These are phyloP conservation scores for Phaetusa simplex DNA, from an alignment of 2,113 vertebrate species.

Conservation along the genomic window DNA sequence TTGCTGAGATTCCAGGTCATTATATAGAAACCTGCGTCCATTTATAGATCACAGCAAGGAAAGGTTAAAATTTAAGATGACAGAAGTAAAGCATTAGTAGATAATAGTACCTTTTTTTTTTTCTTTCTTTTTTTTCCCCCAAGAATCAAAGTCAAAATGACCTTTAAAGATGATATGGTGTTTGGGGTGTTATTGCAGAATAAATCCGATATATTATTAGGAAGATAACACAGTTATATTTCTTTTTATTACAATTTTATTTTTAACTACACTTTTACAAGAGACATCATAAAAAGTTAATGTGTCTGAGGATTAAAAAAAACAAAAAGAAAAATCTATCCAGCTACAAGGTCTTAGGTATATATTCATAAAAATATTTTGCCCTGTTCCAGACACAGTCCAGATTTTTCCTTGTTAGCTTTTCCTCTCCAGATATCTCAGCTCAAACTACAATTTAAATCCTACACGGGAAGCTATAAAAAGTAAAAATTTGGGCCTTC, in stretches of 20 bases:
- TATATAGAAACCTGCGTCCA: background rate
- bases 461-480: background rate
- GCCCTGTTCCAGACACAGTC: background rate
- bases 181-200: background rate
- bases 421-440: background rate
- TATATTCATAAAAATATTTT: background rate
- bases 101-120: background rate
- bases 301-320: background rate
- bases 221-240: background rate
- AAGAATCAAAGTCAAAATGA: background rate
- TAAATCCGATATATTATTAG: background rate
- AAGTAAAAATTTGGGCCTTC: background rate
- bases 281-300: conserved; percentile 2
- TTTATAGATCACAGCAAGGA: background rate
- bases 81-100: background rate
- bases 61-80: conserved; percentile 18
- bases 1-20: conserved; percentile 27
- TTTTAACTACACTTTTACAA: conserved; percentile 27
- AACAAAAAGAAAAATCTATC: background rate
- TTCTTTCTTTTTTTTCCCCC: background rate
- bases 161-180: background rate
- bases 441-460: conserved; percentile 10
- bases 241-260: conserved; percentile 8
- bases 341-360: background rate
- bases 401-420: background rate